Percentiles rank a stretch among this genome's conserved stretches.
These are phyloP conservation scores for Ferrisia virgata DNA, from an alignment of 2,888 invertebrate genomes.

Conservation along the genomic window DNA sequence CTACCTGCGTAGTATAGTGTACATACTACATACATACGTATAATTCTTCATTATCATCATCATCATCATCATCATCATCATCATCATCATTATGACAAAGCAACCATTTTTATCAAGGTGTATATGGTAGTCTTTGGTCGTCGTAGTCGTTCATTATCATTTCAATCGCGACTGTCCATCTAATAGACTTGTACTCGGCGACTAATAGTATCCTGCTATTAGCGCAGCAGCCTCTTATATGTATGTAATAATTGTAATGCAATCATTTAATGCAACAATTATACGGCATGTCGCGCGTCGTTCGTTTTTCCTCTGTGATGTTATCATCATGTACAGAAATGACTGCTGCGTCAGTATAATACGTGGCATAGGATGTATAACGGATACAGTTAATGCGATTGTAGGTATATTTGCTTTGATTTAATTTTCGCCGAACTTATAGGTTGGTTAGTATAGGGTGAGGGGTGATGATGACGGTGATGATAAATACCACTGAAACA, in stretches of 20 bases:
- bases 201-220: conserved; percentile 21
- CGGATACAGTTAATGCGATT: too few relatives aligned
- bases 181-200: conserved; percentile 9
- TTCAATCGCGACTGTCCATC: conserved; percentile 34
- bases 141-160: conserved; percentile 20
- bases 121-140: background rate
- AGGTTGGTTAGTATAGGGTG: too few relatives aligned
- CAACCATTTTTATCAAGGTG: background rate
- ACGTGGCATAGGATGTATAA: too few relatives aligned
- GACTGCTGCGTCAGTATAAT: too few relatives aligned
- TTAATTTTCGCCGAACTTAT: too few relatives aligned
- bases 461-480: too few relatives aligned
- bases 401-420: too few relatives aligned
- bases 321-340: too few relatives aligned
- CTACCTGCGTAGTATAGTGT: too few relatives aligned
- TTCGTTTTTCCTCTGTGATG: too few relatives aligned
- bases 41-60: conserved; percentile 14
- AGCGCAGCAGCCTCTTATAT: background rate
- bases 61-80: background rate
- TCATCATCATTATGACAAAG: background rate
- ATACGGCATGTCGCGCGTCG: background rate
- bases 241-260: background rate
- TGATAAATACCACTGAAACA: too few relatives aligned
- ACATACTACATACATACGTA: background rate
- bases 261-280: background rate